A percentile compares a stretch with the other conserved stretches of the same genome.
Conservation (phyloP, 1,140 invertebrate genomes). For the Bombus sibiricus region DNA sequence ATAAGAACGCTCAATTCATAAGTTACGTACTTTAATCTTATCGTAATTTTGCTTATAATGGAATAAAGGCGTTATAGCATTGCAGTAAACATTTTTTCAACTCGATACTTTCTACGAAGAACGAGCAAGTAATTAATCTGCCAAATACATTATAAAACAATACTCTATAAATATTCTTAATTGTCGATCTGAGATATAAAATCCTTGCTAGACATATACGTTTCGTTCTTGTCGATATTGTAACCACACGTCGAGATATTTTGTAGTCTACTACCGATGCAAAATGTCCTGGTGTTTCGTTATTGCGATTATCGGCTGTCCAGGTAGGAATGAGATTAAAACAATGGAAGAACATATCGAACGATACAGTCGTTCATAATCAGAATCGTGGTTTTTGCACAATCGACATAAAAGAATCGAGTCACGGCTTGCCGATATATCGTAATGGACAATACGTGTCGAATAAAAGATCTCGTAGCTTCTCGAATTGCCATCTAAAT, state of each 20-base stretch:
- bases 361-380: conserved; percentile 11
- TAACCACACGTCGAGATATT: neutral
- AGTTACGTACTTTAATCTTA: neutral
- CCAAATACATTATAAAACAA: neutral
- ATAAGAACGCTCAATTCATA: neutral
- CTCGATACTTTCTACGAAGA: neutral
- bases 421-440: conserved; percentile 18
- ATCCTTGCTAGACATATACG: neutral
- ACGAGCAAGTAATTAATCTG: neutral
- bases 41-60: neutral
- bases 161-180: neutral
- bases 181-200: neutral
- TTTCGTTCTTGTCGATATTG: neutral
- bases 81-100: neutral
- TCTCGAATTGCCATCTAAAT: neutral
- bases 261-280: neutral
- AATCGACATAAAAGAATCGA: conserved; percentile 30
- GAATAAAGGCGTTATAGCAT: neutral
- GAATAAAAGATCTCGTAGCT: conserved; percentile 11
- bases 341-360: conserved; percentile 21
- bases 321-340: conserved; percentile 1
- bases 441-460: conserved; percentile 14
- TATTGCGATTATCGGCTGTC: conserved; percentile 35
- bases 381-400: conserved; percentile 22
- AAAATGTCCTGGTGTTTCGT: conserved; percentile 4